phyloP scores from a whole-genome alignment of 2,113 vertebrate genomes.

The Dermatemys mawii region DNA sequence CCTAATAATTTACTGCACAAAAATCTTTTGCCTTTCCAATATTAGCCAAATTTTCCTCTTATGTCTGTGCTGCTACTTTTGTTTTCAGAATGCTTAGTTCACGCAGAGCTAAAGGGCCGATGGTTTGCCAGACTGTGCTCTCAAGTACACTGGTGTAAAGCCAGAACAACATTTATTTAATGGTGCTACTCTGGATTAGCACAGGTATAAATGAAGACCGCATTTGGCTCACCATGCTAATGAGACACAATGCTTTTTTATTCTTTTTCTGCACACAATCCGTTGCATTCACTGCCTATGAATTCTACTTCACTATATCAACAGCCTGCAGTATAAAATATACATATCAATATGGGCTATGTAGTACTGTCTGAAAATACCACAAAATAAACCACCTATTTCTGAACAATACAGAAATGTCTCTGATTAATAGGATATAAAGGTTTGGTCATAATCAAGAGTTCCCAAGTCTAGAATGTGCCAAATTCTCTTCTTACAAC shows the following conservation, averaged over 20 bases:
- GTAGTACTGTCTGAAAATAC: background rate
- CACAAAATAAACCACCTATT: background rate
- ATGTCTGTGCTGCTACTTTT: background rate
- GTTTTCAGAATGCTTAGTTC: background rate
- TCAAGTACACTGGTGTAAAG: background rate
- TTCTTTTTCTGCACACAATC: no score
- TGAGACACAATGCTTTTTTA: background rate
- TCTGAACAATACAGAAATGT: background rate
- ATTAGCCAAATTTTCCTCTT: background rate
- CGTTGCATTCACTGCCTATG: background rate
- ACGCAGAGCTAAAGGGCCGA: rapidly evolving
- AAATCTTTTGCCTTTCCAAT: background rate
- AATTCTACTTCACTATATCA: no score
- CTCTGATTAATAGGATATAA: background rate
- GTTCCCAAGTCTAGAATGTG: background rate
- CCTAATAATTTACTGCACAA: constrained; percentile 10
- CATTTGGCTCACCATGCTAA: background rate
- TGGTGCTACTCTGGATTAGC: background rate
- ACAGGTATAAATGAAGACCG: background rate
- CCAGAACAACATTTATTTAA: background rate
- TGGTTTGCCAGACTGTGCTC: rapidly evolving
- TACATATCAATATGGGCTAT: background rate
- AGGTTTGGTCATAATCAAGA: background rate
- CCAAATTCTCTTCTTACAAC: background rate
- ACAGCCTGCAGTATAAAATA: background rate